phyloP scores from a whole-genome alignment of 2,797 vertebrate genomes.

The Scomberomorus guttatus region DNA sequence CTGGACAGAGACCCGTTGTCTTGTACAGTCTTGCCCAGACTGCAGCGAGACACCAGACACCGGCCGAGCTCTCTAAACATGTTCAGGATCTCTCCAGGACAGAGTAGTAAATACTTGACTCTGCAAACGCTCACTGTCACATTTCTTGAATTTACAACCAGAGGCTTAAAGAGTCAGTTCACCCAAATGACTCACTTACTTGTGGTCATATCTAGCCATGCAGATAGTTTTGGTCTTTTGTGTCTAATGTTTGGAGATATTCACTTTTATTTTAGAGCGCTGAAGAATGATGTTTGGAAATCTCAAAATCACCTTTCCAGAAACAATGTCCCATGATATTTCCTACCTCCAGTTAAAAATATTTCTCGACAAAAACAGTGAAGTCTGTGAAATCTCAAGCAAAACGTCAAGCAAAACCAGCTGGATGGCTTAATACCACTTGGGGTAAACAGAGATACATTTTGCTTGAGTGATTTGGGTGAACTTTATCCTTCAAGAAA shows the following conservation, averaged over 20 bases:
- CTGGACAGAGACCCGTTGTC: slow-evolving; percentile 32
- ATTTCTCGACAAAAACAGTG: background rate
- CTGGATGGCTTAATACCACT: background rate
- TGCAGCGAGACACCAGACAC: slow-evolving; percentile 27
- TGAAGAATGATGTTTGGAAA: background rate
- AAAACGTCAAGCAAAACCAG: slow-evolving; percentile 2
- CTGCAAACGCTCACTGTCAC: slow-evolving; percentile 70
- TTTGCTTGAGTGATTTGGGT: background rate
- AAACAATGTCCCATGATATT: background rate
- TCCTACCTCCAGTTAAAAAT: background rate
- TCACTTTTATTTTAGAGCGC: background rate
- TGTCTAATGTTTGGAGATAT: background rate
- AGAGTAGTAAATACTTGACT: slow-evolving; percentile 67
- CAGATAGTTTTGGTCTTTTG: background rate
- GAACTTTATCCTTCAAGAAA: slow-evolving; percentile 8
- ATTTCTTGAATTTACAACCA: slow-evolving; percentile 46
- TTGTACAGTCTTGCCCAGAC: slow-evolving; percentile 44
- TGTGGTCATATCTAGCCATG: background rate
- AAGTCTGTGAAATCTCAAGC: slow-evolving; percentile 3
- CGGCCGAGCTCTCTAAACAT: slow-evolving; percentile 53
- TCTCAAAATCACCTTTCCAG: background rate
- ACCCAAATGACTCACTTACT: background rate
- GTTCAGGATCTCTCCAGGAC: slow-evolving; percentile 29
- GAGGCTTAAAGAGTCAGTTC: slow-evolving; percentile 4
- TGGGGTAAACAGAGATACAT: background rate